These are phyloP conservation scores for Ostrea denselamellosa DNA, from an alignment of 1,140 invertebrate species.

Conservation along the genomic window DNA sequence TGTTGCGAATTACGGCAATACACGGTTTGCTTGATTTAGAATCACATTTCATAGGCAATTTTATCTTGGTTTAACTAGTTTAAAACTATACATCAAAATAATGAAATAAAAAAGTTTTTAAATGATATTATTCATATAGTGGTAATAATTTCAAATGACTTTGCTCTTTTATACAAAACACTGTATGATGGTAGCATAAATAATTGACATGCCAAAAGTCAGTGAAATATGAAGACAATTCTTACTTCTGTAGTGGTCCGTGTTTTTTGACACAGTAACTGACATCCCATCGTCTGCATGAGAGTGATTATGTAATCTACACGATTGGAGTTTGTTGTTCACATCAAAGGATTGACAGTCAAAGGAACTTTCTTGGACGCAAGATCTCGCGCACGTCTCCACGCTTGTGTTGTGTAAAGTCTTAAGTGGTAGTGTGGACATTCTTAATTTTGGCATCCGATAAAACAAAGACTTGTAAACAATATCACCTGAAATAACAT, in stretches of 20 bases:
- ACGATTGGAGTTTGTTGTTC: slow-evolving; percentile 62
- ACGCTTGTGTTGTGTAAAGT: slow-evolving; percentile 61
- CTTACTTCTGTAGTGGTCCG: slow-evolving; percentile 74
- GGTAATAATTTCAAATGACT: neutral
- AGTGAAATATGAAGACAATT: neutral
- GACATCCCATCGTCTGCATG: slow-evolving; percentile 62
- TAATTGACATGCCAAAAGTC: neutral
- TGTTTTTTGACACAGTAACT: slow-evolving; percentile 58
- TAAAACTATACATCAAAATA: neutral
- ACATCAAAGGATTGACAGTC: slow-evolving; percentile 74
- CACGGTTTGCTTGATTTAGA: neutral
- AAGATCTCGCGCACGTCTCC: slow-evolving; percentile 66
- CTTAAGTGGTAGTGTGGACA: slow-evolving; percentile 62
- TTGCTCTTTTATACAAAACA: too few relatives aligned
- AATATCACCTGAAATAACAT: slow-evolving; percentile 7
- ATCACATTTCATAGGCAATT: neutral
- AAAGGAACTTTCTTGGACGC: slow-evolving; percentile 66
- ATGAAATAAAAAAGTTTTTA: neutral
- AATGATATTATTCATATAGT: neutral
- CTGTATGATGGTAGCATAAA: neutral
- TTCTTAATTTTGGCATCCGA: slow-evolving; percentile 62
- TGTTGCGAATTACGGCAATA: neutral
- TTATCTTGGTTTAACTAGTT: neutral
- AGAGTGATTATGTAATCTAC: slow-evolving; percentile 67
- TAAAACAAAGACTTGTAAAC: slow-evolving; percentile 55